Conservation (phyloP, 2,888 invertebrate genomes). For the Thymelicus lineola region DNA sequence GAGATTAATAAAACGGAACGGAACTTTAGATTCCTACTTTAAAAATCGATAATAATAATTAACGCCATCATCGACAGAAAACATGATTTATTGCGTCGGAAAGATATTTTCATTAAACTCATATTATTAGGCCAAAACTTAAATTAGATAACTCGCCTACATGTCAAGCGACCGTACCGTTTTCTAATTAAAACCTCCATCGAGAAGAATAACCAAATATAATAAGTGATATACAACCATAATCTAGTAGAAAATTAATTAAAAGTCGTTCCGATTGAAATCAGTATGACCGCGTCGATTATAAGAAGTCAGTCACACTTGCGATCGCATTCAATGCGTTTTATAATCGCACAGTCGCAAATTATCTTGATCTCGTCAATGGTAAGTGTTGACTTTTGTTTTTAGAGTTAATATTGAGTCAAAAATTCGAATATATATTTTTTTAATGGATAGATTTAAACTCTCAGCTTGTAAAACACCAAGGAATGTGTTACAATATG, state of each 20-base stretch:
- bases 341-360: conserved; percentile 10
- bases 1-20: conserved; percentile 36
- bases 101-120: conserved; percentile 43
- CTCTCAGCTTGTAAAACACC: no score
- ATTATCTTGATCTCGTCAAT: neutral
- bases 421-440: no score
- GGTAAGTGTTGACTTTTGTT: neutral
- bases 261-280: conserved; percentile 75
- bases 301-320: conserved; percentile 47
- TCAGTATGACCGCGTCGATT: conserved; percentile 73
- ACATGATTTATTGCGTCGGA: conserved; percentile 33
- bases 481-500: no score
- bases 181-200: conserved; percentile 48
- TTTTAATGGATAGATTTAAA: no score
- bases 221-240: conserved; percentile 64
- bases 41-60: conserved; percentile 34
- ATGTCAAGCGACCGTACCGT: conserved; percentile 37
- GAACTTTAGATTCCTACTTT: conserved; percentile 30
- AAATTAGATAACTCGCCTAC: conserved; percentile 40
- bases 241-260: conserved; percentile 81
- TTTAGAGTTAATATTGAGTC: neutral
- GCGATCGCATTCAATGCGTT: conserved; percentile 5
- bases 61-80: conserved; percentile 36
- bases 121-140: conserved; percentile 44
- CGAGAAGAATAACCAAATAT: conserved; percentile 50